Evolutionary conservation across 2,797 vertebrate genomes (phyloP).

Genomic region (Chromis chromis): DNA sequence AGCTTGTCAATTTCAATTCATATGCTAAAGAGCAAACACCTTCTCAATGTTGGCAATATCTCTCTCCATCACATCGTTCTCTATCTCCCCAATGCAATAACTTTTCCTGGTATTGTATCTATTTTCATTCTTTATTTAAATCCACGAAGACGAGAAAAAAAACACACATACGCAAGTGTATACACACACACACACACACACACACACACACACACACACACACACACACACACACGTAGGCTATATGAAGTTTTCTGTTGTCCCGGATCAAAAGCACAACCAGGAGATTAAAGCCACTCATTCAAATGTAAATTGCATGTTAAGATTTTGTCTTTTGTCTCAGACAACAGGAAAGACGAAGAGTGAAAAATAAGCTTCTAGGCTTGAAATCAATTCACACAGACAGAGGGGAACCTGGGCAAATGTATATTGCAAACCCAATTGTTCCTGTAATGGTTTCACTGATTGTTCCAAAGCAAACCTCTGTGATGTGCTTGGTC

Average conservation of each 20-base stretch:
- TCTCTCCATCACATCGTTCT: conserved; percentile 26
- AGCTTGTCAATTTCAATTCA: conserved; percentile 43
- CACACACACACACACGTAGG: too few species aligned
- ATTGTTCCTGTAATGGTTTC: conserved; percentile 55
- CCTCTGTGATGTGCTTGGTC: conserved; percentile 12
- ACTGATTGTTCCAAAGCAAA: conserved; percentile 38
- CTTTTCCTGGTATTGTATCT: neutral
- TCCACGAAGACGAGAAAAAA: conserved; percentile 4
- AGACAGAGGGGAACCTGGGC: conserved; percentile 44
- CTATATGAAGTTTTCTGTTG: conserved; percentile 13
- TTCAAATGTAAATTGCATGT: conserved; percentile 63
- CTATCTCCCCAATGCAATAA: neutral
- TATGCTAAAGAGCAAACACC: conserved; percentile 40
- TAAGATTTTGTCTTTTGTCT: conserved; percentile 43
- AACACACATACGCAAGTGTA: neutral
- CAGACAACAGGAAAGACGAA: conserved; percentile 38
- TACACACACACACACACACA: conserved; percentile 9
- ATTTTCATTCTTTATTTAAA: conserved; percentile 37
- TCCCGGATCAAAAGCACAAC: conserved; percentile 31
- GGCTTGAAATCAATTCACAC: conserved; percentile 55
- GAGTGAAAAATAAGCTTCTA: conserved; percentile 44
- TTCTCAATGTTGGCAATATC: conserved; percentile 39
- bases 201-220: too few species aligned
- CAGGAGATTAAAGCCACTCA: conserved; percentile 36
- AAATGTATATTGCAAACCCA: conserved; percentile 44